A percentile compares a stretch with the other conserved stretches of the same genome.
Evolutionary conservation across 2,888 invertebrate genomes (phyloP).

Genomic region (Argynnis bischoffii): DNA sequence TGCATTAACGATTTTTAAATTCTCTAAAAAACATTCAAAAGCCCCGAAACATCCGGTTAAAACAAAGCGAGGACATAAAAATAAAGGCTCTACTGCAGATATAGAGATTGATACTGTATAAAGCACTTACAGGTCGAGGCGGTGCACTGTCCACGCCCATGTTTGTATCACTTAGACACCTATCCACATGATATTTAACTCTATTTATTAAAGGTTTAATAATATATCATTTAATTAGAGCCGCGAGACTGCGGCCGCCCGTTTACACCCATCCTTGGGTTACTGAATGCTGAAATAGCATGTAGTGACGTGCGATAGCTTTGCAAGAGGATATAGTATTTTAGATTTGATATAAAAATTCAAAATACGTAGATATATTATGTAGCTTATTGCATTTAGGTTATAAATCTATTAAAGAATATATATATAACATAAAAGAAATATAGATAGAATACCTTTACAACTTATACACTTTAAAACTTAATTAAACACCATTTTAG

Average conservation of each 20-base stretch:
- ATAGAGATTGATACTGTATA: background rate
- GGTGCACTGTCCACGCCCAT: conserved; percentile 73
- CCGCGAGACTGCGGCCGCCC: conserved; percentile 52
- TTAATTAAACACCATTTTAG: too few species aligned
- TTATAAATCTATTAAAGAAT: too few species aligned
- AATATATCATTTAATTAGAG: conserved; percentile 26
- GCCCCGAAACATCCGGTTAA: conserved; percentile 19
- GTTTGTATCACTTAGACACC: conserved; percentile 44
- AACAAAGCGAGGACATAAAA: conserved; percentile 19
- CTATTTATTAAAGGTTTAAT: conserved; percentile 41
- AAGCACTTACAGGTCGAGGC: conserved; percentile 45
- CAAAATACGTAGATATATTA: too few species aligned
- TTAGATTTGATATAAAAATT: background rate
- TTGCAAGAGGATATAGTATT: conserved; percentile 24
- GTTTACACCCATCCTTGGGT: conserved; percentile 56
- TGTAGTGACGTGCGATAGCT: conserved; percentile 36
- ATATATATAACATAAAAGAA: too few species aligned
- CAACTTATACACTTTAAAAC: too few species aligned
- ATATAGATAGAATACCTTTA: too few species aligned
- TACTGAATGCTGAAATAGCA: conserved; percentile 47
- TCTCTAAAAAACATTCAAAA: background rate
- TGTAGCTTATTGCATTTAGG: too few species aligned
- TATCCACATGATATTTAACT: conserved; percentile 48
- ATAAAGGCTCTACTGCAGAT: conserved; percentile 13
- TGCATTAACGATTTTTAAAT: conserved; percentile 2